A percentile compares a stretch with the other conserved stretches of the same genome.
Evolutionary conservation across 2,888 invertebrate genomes (phyloP).

Genomic region (Reticulitermes lucifugus): DNA sequence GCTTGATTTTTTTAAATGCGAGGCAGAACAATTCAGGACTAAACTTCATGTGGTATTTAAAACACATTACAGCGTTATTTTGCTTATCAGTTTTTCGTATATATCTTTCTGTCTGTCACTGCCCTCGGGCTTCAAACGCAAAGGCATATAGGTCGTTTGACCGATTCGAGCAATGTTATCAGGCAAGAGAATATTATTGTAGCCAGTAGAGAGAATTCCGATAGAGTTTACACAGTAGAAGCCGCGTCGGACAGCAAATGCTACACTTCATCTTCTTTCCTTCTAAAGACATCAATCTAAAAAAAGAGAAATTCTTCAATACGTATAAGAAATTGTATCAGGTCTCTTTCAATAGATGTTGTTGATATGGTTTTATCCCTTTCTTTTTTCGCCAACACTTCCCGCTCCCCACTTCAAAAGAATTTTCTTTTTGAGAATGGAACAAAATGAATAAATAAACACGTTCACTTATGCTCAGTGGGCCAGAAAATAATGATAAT

Average conservation of each 20-base stretch:
- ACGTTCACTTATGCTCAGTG: slow-evolving; percentile 14
- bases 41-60: background rate
- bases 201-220: slow-evolving; percentile 17
- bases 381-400: background rate
- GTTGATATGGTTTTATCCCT: slow-evolving; percentile 27
- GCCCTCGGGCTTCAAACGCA: background rate
- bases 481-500: slow-evolving; percentile 34
- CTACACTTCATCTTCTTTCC: slow-evolving; percentile 17
- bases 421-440: slow-evolving; percentile 13
- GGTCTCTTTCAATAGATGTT: slow-evolving; percentile 25
- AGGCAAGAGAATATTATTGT: slow-evolving; percentile 5
- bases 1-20: too few species aligned
- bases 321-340: slow-evolving; percentile 19
- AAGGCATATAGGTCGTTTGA: too few species aligned
- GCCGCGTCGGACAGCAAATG: slow-evolving; percentile 11
- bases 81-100: background rate
- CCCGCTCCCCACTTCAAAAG: background rate
- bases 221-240: slow-evolving; percentile 22
- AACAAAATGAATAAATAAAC: slow-evolving; percentile 29
- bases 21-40: too few species aligned
- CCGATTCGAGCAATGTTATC: slow-evolving; percentile 18
- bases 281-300: slow-evolving; percentile 23
- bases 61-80: background rate
- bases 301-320: background rate
- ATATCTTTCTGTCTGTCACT: background rate